These are phyloP conservation scores for Orchestes rusci DNA, from an alignment of 2,888 invertebrate species.

Conservation along the genomic window DNA sequence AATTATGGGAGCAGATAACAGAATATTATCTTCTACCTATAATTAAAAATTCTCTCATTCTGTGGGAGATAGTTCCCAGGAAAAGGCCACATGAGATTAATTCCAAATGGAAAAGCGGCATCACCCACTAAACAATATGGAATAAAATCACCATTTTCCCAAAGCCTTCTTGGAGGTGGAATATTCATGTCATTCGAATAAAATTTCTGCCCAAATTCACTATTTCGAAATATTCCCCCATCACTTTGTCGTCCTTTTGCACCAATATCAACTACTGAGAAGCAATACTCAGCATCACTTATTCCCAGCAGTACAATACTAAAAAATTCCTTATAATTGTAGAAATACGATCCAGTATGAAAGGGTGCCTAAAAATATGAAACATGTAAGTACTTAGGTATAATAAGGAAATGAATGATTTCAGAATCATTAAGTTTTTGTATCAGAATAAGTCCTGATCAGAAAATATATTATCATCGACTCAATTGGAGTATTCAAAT, in stretches of 20 bases:
- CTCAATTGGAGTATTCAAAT: too few relatives aligned
- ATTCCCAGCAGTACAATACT: not conserved
- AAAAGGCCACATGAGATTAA: conserved; percentile 4
- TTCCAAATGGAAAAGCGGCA: conserved; percentile 1
- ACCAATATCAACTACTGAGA: conserved; percentile 9
- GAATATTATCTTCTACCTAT: conserved; percentile 1
- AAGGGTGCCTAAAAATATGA: too few relatives aligned
- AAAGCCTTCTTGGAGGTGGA: conserved; percentile 1
- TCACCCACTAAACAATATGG: conserved; percentile 3
- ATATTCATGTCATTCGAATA: conserved; percentile 5
- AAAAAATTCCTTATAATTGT: conserved; percentile 3
- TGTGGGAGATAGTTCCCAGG: conserved; percentile 4
- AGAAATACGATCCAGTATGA: conserved; percentile 5
- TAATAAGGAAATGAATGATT: too few relatives aligned
- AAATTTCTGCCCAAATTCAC: conserved; percentile 2
- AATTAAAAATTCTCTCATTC: conserved; percentile 6
- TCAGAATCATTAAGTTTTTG: too few relatives aligned
- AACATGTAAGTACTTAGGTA: too few relatives aligned
- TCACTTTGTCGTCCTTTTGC: conserved; percentile 8
- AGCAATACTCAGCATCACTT: not conserved
- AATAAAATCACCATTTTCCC: not conserved
- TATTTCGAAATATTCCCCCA: conserved; percentile 8
- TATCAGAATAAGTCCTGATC: too few relatives aligned
- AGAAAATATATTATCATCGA: too few relatives aligned
- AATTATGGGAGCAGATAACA: not conserved